Conservation (phyloP, 35 echinoderm and acorn worm species). For the Patiria miniata region DNA sequence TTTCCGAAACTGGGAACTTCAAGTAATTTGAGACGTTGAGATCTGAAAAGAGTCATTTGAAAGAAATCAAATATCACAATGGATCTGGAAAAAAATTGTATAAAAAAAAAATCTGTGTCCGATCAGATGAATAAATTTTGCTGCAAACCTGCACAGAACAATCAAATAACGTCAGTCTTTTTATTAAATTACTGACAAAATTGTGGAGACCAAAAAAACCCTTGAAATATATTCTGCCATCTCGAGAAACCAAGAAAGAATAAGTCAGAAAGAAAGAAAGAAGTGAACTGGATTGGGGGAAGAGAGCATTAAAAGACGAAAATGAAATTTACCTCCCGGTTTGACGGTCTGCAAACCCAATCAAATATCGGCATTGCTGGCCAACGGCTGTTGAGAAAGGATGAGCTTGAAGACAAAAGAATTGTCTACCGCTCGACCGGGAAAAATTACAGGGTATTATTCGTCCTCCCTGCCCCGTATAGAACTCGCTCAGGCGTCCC, state of each 20-base stretch:
- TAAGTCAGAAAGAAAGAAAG: neutral
- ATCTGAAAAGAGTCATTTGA: too few species aligned
- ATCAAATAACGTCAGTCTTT: too few species aligned
- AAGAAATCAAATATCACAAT: too few species aligned
- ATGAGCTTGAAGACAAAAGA: neutral
- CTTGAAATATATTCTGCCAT: neutral
- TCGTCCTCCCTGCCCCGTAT: neutral
- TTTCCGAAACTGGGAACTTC: too few species aligned
- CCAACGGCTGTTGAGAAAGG: neutral
- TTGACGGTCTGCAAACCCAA: neutral
- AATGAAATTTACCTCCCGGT: neutral
- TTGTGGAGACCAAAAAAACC: neutral
- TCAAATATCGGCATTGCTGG: neutral
- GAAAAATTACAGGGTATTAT: neutral
- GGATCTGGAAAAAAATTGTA: too few species aligned
- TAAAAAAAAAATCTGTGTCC: too few species aligned
- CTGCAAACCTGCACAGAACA: too few species aligned
- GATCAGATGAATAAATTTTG: too few species aligned
- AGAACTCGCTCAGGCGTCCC: neutral
- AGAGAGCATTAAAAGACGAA: neutral
- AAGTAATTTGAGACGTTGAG: too few species aligned
- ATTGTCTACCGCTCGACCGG: neutral
- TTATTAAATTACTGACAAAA: too few species aligned
- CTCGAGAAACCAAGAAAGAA: neutral
- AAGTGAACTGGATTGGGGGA: neutral